Percentiles rank a stretch among this genome's conserved stretches.
Conservation (phyloP, 2,888 invertebrate species). For the Octonoba sinensis region DNA sequence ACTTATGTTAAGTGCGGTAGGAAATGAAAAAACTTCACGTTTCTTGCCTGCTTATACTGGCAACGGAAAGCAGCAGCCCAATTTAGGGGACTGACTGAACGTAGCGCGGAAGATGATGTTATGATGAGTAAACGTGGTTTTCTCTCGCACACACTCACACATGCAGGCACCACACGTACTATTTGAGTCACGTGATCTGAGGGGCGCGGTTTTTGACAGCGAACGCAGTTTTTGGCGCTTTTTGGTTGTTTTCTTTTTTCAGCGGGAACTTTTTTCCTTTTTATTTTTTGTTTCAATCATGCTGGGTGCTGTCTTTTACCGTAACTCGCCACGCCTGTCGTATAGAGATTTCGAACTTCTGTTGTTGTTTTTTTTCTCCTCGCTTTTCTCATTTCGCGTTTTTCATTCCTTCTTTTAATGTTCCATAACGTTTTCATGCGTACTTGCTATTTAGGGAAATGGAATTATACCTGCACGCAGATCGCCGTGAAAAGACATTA, state of each 20-base stretch:
- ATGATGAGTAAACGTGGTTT: slow-evolving; percentile 61
- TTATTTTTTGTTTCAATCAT: slow-evolving; percentile 14
- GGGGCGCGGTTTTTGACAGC: slow-evolving; percentile 63
- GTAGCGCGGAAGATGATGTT: slow-evolving; percentile 45
- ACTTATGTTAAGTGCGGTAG: too few species aligned
- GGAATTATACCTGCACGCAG: too few species aligned
- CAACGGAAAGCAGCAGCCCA: too few species aligned
- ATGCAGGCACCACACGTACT: slow-evolving; percentile 51
- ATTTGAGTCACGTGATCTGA: slow-evolving; percentile 57
- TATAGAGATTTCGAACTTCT: slow-evolving; percentile 45
- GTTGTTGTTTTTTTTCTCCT: slow-evolving; percentile 18
- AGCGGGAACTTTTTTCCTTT: neutral
- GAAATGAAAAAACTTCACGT: too few species aligned
- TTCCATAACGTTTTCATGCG: neutral
- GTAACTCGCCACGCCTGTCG: slow-evolving; percentile 50
- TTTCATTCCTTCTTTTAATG: neutral
- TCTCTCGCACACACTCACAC: slow-evolving; percentile 42
- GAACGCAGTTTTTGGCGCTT: slow-evolving; percentile 29
- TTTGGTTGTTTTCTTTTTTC: slow-evolving; percentile 33
- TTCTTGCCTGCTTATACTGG: too few species aligned
- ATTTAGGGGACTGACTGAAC: too few species aligned
- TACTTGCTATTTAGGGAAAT: slow-evolving; percentile 24
- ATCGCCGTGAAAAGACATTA: too few species aligned
- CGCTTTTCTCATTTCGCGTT: slow-evolving; percentile 13
- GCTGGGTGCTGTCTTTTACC: slow-evolving; percentile 17